Base-by-base conservation (phyloP, 2,113 vertebrate species). In the Oophaga pumilio region DNA sequence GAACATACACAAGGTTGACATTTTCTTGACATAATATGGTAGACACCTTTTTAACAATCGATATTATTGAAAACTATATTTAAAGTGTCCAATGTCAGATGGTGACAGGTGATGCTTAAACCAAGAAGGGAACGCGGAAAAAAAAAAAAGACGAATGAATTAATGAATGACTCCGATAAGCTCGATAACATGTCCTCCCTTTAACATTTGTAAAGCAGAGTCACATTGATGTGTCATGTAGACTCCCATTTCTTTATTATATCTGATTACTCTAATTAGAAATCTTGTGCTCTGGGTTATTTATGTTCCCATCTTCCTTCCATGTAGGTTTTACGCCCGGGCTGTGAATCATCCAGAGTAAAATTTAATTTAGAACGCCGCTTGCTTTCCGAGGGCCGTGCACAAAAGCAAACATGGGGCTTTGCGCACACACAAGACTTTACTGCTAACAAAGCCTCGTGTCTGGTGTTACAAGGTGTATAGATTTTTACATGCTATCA, bases 251-350 rank as follows among this genome's bases (percentile, higher is more conserved):
- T 90, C 89, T 74, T 88, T 89, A 91, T 66, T 89, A 92, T 89
- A 91, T 93, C 71, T 22, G 84, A 90, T 92, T 93, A 92, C 90
- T 80, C 89, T 89, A 91, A 92, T 87, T 90, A 89, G 89, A 89
- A 91, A 90, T 68, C 56, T 74, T 89, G 90, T 91, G 92, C 90
- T 91, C 86, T 79, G 71, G 88, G 89, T 89, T 90, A 90, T 91
- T 92, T 91, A 91, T 90, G 91, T 76, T 91, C 88, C 89, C 90
- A 90, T 89, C 50, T 90, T 86, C 89, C 79, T 89, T 90, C 91
- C 90, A 87, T 91, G 0, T 56, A 90, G 93, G 90, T 88, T 83
- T 64, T 69, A 83, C 18, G 62, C 62, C 49, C 8, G 49, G 2
- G 89, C 78, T 85, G 79, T 90, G 89, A 90, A 90, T 91, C 90